Percentiles rank a stretch among this genome's conserved stretches.
Conservation (phyloP, 2,797 vertebrate genomes). For the Protonibea diacanthus region DNA sequence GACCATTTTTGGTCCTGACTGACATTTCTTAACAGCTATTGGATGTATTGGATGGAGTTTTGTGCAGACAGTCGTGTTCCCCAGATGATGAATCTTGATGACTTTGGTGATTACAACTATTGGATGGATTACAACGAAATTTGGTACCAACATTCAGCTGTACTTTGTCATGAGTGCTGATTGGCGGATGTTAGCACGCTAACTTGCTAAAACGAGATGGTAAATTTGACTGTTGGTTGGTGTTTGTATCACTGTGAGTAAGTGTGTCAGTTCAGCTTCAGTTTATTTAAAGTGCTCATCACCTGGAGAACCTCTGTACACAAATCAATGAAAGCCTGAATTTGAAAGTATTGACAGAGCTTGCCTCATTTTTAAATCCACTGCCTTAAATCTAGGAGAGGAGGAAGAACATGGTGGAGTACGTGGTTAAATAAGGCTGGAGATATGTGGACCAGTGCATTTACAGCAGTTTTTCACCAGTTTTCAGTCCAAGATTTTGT, state of each 20-base stretch:
- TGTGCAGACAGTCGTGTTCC: background rate
- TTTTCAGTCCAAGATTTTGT: no score
- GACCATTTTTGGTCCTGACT: background rate
- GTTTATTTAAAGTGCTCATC: no score
- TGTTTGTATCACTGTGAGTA: background rate
- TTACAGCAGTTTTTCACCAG: no score
- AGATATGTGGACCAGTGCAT: no score
- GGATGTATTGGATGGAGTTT: background rate
- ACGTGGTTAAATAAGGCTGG: no score
- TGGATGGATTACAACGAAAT: background rate
- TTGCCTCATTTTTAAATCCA: no score
- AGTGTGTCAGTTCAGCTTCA: no score
- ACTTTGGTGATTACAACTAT: background rate
- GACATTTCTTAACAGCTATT: background rate
- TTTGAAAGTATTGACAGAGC: no score
- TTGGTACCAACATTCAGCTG: background rate
- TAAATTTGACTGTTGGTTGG: background rate
- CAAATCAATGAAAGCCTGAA: no score
- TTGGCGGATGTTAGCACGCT: background rate
- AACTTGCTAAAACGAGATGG: background rate
- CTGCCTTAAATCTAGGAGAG: no score
- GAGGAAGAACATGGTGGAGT: no score
- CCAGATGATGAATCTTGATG: background rate
- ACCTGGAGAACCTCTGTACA: no score
- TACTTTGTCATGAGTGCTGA: background rate